phyloP scores from a whole-genome alignment of 2,797 vertebrate genomes.

The Rhodeus uyekii region DNA sequence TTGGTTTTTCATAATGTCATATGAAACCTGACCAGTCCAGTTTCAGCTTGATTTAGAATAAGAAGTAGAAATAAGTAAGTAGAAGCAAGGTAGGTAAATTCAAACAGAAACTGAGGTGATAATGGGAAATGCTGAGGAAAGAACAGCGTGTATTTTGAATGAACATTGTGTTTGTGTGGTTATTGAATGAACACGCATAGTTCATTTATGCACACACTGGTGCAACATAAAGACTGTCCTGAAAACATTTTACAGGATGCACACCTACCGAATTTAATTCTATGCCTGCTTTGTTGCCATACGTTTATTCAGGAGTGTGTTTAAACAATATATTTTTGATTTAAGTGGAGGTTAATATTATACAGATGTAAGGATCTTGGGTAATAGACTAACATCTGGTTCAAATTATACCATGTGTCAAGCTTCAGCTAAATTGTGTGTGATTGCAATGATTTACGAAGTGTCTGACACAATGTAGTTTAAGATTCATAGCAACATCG shows the following conservation, averaged over 20 bases:
- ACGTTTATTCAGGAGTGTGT: no score
- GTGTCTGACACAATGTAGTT: neutral
- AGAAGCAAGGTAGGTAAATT: neutral
- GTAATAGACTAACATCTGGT: conserved; percentile 36
- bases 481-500: no score
- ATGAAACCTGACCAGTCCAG: neutral
- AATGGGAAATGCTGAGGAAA: conserved; percentile 1
- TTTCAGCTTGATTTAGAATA: neutral
- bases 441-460: neutral
- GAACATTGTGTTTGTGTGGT: neutral
- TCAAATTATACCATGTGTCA: conserved; percentile 25
- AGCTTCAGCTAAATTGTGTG: conserved; percentile 7
- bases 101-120: neutral
- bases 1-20: conserved; percentile 4
- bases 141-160: neutral
- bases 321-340: no score
- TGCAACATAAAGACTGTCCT: neutral
- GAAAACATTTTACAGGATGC: neutral
- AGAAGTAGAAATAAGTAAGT: neutral
- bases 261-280: neutral
- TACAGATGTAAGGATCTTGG: conserved; percentile 3
- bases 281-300: no score
- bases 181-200: neutral
- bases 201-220: neutral
- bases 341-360: neutral